Base-by-base conservation (phyloP, 2,888 invertebrate species). In the Folsomia candida region DNA sequence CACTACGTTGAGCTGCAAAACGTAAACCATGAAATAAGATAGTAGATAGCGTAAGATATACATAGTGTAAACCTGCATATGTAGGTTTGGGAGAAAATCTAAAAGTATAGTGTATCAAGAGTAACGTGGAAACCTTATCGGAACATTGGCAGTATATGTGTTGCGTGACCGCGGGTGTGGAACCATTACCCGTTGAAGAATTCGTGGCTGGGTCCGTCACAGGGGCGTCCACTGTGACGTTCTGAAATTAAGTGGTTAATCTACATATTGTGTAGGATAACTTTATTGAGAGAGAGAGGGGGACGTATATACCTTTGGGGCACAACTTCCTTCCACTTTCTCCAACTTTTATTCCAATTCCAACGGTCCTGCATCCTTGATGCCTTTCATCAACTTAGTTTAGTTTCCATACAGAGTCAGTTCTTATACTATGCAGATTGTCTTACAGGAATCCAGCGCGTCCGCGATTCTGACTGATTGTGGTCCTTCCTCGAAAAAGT, bases 381-480 rank as follows among this genome's bases (percentile, higher is more conserved):
- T 57, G 11, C 26, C 22, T 28, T 11, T n/a, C n/a, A n/a, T n/a
- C n/a, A 26, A 11, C 1, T 59, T 51, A 1, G 24, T 3, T 67
- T 26, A 37, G 65, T 68, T 1, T 51, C 26, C 60, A 74, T n/a
- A n/a, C n/a, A n/a, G n/a, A n/a, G n/a, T n/a, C n/a, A n/a, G n/a
- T 70, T 1, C 27, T 27, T 18, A 62, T 65, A 2, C 51, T 27
- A 3, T 61, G 18, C 2, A 63, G 60, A 4, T 73, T 2, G 24
- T 60, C 9, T 71, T 24, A 28, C 78, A 78, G 11, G 47, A 11
- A 18, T 72, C 66, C n/a, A 78, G 25, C 0, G 64, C 25, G 0
- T 54, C 59, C 0, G 37, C 2, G 29, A 76, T 72, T 28, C 76
- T 67, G 9, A 22, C 59, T 18, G 68, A 59, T 37, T 75, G 74